Percentiles rank a stretch among this genome's conserved stretches.
phyloP scores from a whole-genome alignment of 2,888 invertebrate species.

The Eupithecia subfuscata region DNA sequence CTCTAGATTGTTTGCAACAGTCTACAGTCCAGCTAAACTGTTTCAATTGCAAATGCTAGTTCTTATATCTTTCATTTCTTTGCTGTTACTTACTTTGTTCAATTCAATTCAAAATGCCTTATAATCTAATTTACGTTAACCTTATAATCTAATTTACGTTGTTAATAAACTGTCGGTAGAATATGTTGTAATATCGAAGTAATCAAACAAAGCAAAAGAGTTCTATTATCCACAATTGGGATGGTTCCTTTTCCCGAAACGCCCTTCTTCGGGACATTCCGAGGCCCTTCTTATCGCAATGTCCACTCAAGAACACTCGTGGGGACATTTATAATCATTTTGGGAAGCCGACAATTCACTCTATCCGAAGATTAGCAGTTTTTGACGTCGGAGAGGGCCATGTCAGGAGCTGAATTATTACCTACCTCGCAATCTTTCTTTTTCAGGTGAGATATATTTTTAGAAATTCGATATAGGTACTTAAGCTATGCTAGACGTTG shows the following conservation, averaged over 20 bases:
- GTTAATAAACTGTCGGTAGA: too few species aligned
- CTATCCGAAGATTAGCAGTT: slow-evolving; percentile 12
- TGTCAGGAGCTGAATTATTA: slow-evolving; percentile 1
- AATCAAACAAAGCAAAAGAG: background rate
- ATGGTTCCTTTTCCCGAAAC: background rate
- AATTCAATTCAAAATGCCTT: too few species aligned
- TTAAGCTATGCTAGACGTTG: too few species aligned
- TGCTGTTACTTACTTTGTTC: too few species aligned
- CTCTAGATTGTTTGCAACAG: too few species aligned
- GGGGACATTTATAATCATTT: slow-evolving; percentile 29
- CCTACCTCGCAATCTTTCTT: slow-evolving; percentile 5
- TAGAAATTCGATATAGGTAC: background rate
- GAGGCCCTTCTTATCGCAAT: slow-evolving; percentile 25
- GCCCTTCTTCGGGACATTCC: slow-evolving; percentile 5
- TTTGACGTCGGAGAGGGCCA: slow-evolving; percentile 7
- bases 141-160: too few species aligned
- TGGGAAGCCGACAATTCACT: slow-evolving; percentile 11
- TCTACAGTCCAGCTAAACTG: too few species aligned
- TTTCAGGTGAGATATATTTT: slow-evolving; percentile 5
- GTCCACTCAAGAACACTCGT: slow-evolving; percentile 28
- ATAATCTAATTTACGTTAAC: too few species aligned
- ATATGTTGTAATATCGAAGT: background rate
- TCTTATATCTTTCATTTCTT: too few species aligned
- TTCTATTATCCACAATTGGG: background rate
- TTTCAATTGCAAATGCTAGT: too few species aligned